These are phyloP conservation scores for Puntigrus tetrazona DNA, from an alignment of 2,113 vertebrate genomes.

Conservation along the genomic window DNA sequence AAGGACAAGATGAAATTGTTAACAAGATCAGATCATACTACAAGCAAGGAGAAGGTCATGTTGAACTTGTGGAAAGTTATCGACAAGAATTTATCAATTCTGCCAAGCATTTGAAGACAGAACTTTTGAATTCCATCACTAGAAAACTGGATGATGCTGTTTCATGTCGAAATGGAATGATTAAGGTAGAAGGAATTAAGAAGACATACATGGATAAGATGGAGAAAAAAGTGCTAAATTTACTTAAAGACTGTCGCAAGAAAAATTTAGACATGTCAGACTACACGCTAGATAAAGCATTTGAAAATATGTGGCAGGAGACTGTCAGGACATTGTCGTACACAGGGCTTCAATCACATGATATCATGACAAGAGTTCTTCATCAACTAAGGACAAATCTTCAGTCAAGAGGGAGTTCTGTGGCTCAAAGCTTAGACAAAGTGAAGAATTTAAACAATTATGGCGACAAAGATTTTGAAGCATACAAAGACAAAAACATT, in stretches of 20 bases:
- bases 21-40: constrained; percentile 58
- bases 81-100: constrained; percentile 60
- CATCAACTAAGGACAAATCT: too few relatives aligned
- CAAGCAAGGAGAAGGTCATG: constrained; percentile 46
- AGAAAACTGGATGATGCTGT: constrained; percentile 35
- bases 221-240: constrained; percentile 52
- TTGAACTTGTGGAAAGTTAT: constrained; percentile 67
- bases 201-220: constrained; percentile 51
- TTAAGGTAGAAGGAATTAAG: constrained; percentile 50
- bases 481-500: too few relatives aligned
- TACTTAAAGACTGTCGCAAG: constrained; percentile 46
- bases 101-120: constrained; percentile 52
- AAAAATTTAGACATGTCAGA: constrained; percentile 22
- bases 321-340: neutral
- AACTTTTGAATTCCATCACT: constrained; percentile 39
- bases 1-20: constrained; percentile 33
- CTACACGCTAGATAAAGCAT: constrained; percentile 50
- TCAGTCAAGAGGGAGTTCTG: too few relatives aligned
- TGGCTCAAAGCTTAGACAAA: too few relatives aligned
- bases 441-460: too few relatives aligned
- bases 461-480: too few relatives aligned
- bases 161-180: constrained; percentile 13
- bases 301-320: constrained; percentile 70
- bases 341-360: neutral
- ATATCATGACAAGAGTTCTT: too few relatives aligned